Evolutionary conservation across 2,888 invertebrate species (phyloP), one percentile per base, ranked within the genome.

Genomic region (Trissolcus brochymenae): DNA sequence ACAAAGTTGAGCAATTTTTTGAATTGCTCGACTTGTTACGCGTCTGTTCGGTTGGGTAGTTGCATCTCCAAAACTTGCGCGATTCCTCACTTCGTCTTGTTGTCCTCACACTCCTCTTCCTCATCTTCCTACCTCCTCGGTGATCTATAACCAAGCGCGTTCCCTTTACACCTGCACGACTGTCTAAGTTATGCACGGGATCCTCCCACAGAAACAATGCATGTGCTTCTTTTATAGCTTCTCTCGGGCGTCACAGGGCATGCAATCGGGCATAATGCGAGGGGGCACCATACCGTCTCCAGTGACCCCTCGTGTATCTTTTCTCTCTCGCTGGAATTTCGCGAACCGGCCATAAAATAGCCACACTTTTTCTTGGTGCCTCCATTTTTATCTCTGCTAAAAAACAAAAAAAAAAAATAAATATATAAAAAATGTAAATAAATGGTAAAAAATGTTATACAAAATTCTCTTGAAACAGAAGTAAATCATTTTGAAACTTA

Each of bases 171-270:
- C 87, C 87, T 87, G 86, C 86, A 81, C 82, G 84, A 79, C 82
- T 79, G 81, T 84, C 83, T 85, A 86, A 87, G 85, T 86, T 87
- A 87, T 87, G 86, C 87, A 85, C 83, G 85, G 85, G 87, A 87
- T 87, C 87, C 87, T 87, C 87, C 87, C 87, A 87, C 86, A 85
- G 87, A 87, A 87, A 87, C 87, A 87, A 87, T 87, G 86, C 85
- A 83, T 80, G 82, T 80, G 79, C 80, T 76, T 74, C 76, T 77
- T 78, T 79, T 79, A 79, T 78, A 78, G 72, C 79, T 77, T 77
- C 72, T 79, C 75, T 35, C 35, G 68, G 73, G 76, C 79, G 79
- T 79, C 79, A 77, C 79, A 79, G 74, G 76, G 73, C 76, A 79
- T 66, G 74, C 74, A 79, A 79, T 79, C 79, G 79, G 75, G 68